Base-by-base conservation (phyloP, 2,888 invertebrate genomes). In the Poecilus cupreus region DNA sequence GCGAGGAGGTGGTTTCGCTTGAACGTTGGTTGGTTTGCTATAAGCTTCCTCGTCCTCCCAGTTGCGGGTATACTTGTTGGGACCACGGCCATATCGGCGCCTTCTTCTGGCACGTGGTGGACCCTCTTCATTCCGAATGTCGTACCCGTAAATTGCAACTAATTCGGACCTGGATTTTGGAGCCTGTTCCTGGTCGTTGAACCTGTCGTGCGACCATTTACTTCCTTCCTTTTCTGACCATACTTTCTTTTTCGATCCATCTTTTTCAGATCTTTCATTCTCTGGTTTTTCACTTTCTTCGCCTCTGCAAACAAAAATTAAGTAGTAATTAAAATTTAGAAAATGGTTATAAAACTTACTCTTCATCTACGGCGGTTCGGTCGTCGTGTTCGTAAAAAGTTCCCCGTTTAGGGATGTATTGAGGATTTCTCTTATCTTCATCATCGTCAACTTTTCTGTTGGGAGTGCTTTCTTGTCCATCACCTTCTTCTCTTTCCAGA, bases 331-430 rank as follows among this genome's bases (percentile, higher is more conserved):
- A 11, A 24, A 20, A 46, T 46, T 46, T 2, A 22, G 4, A 60
- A 13, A 11, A 60, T 13, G 74, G 86, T 88, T 89, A n/a, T n/a
- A n/a, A n/a, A 88, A 93, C 93, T 91, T 91, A 83, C 81, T 46
- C 81, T 81, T 81, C 81, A 57, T 93, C 93, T 68, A 94, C 94
- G 18, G 94, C 93, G 3, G 96, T 96, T 83, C 97, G 91, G 87
- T 97, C 97, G 87, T 98, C 98, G 86, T 98, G 98, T 85, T 98
- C 98, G 86, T 98, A 98, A 89, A 98, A 98, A 0, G 96, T 96
- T 0, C 98, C 98, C 84, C 95, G 92, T 88, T 98, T 97, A 0
- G 98, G 98, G 84, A 98, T 98, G 89, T 98, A 98, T 87, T 98
- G 98, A 0, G 98, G 98, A 90, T 98, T 98, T 87, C 97, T 95